Conservation (phyloP, 2,797 vertebrate species). For the Microctenopoma steveboyesi region DNA sequence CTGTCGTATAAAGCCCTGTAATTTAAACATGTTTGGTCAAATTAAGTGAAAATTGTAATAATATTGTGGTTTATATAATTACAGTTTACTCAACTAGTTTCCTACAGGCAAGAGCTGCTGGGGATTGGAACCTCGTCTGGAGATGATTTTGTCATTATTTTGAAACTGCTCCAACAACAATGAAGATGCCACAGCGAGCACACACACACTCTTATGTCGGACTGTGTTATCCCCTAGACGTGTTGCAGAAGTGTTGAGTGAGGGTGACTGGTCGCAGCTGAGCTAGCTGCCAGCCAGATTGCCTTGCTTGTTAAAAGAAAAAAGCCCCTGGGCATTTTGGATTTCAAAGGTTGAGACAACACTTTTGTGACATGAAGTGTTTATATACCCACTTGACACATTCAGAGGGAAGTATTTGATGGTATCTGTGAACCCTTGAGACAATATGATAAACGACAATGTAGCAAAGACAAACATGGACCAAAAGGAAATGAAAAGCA, state of each 20-base stretch:
- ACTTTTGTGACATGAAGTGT: conserved; percentile 65
- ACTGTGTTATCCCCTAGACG: conserved; percentile 40
- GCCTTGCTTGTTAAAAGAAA: conserved; percentile 43
- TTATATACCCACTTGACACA: conserved; percentile 55
- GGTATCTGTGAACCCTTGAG: conserved; percentile 56
- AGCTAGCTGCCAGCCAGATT: conserved; percentile 61
- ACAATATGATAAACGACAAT: conserved; percentile 57
- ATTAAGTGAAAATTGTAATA: not conserved
- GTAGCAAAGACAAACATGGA: conserved; percentile 37
- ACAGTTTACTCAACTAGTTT: not conserved
- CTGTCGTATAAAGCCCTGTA: not conserved
- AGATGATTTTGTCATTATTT: conserved; percentile 23
- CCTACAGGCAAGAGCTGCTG: not conserved
- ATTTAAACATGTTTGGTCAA: not conserved
- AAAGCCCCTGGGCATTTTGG: conserved; percentile 41
- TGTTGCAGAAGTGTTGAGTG: conserved; percentile 41
- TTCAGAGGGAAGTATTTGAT: conserved; percentile 41
- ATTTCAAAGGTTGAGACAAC: conserved; percentile 56
- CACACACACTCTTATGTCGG: conserved; percentile 35
- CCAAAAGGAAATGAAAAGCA: conserved; percentile 33
- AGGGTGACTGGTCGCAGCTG: conserved; percentile 73
- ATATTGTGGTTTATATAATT: not conserved
- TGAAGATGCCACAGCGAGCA: conserved; percentile 15
- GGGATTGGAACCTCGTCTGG: not conserved
- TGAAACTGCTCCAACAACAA: conserved; percentile 36